Conservation (phyloP, 1,140 invertebrate genomes). For the Dinothrombium tinctorium region DNA sequence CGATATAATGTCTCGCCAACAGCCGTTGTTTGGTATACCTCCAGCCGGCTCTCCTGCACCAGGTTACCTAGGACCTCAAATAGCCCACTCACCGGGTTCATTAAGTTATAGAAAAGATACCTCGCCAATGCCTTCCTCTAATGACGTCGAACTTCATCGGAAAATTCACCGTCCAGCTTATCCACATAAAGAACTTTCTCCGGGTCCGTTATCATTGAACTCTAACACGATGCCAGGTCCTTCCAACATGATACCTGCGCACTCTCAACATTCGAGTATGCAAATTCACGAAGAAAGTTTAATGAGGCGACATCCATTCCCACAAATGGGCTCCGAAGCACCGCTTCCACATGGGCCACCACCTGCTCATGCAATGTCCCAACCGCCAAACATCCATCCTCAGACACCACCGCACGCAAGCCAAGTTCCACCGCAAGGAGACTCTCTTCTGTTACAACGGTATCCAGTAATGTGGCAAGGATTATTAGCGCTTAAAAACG, state of each 20-base stretch:
- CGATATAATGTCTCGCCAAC: not conserved
- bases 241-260: conserved; percentile 5
- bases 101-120: not conserved
- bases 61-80: not conserved
- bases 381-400: conserved; percentile 22
- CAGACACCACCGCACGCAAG: conserved; percentile 42
- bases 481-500: conserved; percentile 73
- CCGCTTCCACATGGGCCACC: conserved; percentile 13
- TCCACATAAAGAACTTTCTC: not conserved
- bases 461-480: conserved; percentile 95
- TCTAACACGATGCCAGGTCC: conserved; percentile 10
- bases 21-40: no score
- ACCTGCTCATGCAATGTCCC: conserved; percentile 13
- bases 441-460: conserved; percentile 41
- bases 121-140: not conserved
- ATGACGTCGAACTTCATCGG: not conserved
- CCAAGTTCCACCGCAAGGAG: conserved; percentile 45
- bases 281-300: no score
- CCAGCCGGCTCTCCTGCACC: no score
- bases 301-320: conserved; percentile 9
- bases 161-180: not conserved
- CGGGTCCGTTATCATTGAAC: conserved; percentile 6
- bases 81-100: not conserved
- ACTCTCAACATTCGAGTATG: no score
- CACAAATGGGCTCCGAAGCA: conserved; percentile 8